Evolutionary conservation across 2,797 vertebrate genomes (phyloP).

Genomic region (Crotalus adamanteus): DNA sequence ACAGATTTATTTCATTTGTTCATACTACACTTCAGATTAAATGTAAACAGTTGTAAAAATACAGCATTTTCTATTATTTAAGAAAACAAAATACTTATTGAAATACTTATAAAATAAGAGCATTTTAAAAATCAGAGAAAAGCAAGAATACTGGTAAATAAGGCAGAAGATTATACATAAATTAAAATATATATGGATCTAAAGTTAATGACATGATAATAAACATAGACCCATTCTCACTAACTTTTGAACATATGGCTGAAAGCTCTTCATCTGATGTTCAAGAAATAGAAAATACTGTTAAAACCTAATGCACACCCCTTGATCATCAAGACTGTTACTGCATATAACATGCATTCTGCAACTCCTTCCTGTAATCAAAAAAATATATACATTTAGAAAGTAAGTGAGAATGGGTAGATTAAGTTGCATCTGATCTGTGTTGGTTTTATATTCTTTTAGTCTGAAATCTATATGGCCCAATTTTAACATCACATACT

Average conservation of each 20-base stretch:
- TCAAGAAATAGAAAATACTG: neutral
- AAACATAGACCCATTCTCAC: neutral
- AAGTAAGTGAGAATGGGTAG: no score
- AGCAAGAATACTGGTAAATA: neutral
- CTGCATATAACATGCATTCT: no score
- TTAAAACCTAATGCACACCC: neutral
- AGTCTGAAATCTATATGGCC: no score
- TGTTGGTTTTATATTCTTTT: no score
- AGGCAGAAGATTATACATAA: neutral
- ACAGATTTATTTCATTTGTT: neutral
- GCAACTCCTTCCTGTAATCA: no score
- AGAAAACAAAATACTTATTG: neutral
- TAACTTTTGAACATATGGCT: neutral
- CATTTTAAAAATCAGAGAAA: neutral
- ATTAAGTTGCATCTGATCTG: no score
- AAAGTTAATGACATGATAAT: neutral
- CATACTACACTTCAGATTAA: no score
- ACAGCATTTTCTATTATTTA: neutral
- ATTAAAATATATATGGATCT: neutral
- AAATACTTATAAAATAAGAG: neutral
- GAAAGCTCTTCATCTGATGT: neutral
- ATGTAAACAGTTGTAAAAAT: neutral
- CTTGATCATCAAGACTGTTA: no score
- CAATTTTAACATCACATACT: no score
- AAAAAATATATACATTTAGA: no score